These are phyloP conservation scores for Neodontobutis hainanensis DNA, from an alignment of 2,113 vertebrate genomes.

Conservation along the genomic window DNA sequence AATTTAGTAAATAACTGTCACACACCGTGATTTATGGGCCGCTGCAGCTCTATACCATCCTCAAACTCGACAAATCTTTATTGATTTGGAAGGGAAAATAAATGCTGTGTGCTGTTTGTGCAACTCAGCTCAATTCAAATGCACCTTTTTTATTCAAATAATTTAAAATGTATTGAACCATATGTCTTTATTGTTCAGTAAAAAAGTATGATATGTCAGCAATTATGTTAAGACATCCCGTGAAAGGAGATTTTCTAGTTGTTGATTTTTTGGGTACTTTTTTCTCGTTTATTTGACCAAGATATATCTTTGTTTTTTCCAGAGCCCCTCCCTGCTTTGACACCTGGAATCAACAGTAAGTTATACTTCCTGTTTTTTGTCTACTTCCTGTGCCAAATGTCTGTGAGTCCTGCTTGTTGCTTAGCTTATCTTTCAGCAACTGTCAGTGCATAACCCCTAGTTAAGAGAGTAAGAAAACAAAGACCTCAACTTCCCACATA, in stretches of 20 bases:
- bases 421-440: constrained; percentile 66
- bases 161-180: neutral
- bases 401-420: constrained; percentile 77
- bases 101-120: constrained; percentile 5
- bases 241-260: too few relatives aligned
- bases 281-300: too few relatives aligned
- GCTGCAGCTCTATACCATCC: constrained; percentile 19
- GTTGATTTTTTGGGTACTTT: too few relatives aligned
- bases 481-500: too few relatives aligned
- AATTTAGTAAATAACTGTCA: constrained; percentile 43
- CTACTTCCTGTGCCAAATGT: constrained; percentile 64
- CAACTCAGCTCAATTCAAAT: constrained; percentile 15
- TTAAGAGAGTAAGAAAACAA: neutral
- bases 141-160: constrained; percentile 6
- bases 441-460: constrained; percentile 35
- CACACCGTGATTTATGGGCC: constrained; percentile 42
- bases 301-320: constrained; percentile 53
- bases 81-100: constrained; percentile 31
- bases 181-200: neutral
- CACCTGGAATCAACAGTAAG: constrained; percentile 87
- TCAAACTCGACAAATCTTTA: constrained; percentile 38
- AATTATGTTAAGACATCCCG: neutral
- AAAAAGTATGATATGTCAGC: neutral
- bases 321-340: constrained; percentile 93
- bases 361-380: constrained; percentile 63